phyloP scores from a whole-genome alignment of 2,888 invertebrate species.

The Drosophila maculinotata region DNA sequence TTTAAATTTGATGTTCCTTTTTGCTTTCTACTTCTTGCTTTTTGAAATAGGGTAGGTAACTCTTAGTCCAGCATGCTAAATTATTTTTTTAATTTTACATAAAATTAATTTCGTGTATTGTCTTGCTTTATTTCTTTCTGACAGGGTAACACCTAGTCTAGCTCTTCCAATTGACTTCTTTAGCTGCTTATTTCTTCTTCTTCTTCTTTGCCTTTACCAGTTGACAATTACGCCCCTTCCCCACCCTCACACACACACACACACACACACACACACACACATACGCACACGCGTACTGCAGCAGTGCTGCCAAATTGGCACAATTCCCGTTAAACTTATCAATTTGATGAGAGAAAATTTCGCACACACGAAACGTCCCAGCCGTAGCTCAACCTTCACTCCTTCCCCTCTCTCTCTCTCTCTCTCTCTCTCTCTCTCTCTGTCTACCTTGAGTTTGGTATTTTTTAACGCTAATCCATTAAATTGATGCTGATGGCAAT shows the following conservation, averaged over 20 bases:
- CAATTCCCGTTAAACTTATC: constrained; percentile 80
- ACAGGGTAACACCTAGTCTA: constrained; percentile 7
- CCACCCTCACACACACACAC: constrained; percentile 9
- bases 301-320: constrained; percentile 68
- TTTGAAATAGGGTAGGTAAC: too few relatives aligned
- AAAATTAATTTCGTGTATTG: neutral
- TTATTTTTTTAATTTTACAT: too few relatives aligned
- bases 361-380: constrained; percentile 26
- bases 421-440: neutral
- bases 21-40: too few relatives aligned
- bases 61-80: neutral
- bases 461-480: constrained; percentile 75
- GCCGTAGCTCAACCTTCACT: neutral
- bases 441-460: constrained; percentile 39
- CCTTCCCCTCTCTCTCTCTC: neutral
- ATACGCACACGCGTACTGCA: constrained; percentile 2
- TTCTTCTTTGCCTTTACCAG: constrained; percentile 27
- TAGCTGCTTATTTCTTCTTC: neutral
- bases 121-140: neutral
- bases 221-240: constrained; percentile 60
- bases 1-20: too few relatives aligned
- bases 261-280: constrained; percentile 11
- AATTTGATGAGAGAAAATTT: constrained; percentile 69
- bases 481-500: constrained; percentile 80
- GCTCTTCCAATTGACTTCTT: neutral